These are phyloP conservation scores for Agrotis clavis DNA, from an alignment of 2,888 invertebrate genomes.

Conservation along the genomic window DNA sequence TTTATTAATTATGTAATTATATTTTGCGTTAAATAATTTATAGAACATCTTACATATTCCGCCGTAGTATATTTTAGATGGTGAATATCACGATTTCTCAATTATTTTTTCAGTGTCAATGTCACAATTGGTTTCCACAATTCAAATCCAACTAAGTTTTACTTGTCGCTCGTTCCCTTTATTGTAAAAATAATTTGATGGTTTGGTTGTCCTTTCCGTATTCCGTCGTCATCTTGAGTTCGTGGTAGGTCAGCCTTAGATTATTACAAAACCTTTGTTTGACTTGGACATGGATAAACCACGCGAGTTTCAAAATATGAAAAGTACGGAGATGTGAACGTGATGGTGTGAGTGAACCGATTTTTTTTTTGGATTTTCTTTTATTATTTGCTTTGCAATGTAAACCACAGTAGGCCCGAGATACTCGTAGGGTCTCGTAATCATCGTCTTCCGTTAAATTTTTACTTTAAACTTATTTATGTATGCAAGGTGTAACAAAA, in stretches of 20 bases:
- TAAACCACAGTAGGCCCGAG: background rate
- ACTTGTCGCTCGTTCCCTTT: background rate
- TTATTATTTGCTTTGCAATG: background rate
- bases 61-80: too few relatives aligned
- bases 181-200: background rate
- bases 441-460: conserved; percentile 10
- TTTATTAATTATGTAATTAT: too few relatives aligned
- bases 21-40: too few relatives aligned
- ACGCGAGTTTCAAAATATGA: background rate
- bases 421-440: background rate
- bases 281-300: background rate
- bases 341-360: background rate
- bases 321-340: background rate
- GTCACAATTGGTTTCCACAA: too few relatives aligned
- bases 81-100: too few relatives aligned
- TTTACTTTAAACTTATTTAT: too few relatives aligned
- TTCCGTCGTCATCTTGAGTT: background rate
- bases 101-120: too few relatives aligned
- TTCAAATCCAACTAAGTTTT: background rate
- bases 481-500: background rate
- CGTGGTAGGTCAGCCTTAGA: background rate
- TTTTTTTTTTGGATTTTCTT: conserved; percentile 3
- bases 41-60: too few relatives aligned
- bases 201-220: background rate
- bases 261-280: background rate